phyloP scores from a whole-genome alignment of 23 tunicate species.

The Pegea sp. region DNA sequence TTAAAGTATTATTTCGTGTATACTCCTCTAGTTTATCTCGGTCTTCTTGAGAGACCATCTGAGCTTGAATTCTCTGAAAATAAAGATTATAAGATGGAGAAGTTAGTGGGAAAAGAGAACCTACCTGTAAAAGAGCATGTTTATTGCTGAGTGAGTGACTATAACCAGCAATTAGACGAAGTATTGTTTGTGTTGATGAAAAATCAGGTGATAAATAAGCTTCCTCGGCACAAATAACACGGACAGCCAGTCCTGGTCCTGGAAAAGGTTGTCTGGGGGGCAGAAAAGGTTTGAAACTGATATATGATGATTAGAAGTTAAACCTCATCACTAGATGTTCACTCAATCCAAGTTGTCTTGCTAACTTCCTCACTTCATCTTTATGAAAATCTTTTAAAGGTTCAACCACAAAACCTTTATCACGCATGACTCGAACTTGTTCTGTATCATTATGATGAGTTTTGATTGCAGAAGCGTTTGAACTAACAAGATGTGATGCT shows the following conservation, averaged over 20 bases:
- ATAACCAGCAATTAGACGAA: slow-evolving; percentile 60
- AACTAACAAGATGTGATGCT: slow-evolving; percentile 51
- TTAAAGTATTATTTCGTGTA: slow-evolving; percentile 56
- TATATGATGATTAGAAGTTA: background rate
- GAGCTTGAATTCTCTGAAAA: slow-evolving; percentile 34
- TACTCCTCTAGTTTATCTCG: slow-evolving; percentile 35
- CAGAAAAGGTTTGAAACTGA: background rate
- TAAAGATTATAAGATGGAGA: slow-evolving; percentile 3
- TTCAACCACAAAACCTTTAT: slow-evolving; percentile 74
- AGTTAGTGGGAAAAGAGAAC: no score
- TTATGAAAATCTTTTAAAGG: slow-evolving; percentile 95
- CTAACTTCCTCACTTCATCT: slow-evolving; percentile 89
- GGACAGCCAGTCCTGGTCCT: slow-evolving; percentile 94
- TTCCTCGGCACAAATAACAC: slow-evolving; percentile 97
- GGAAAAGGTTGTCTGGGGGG: slow-evolving; percentile 91
- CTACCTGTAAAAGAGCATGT: slow-evolving; percentile 70
- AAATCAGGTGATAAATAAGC: slow-evolving; percentile 60
- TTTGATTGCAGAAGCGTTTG: slow-evolving; percentile 78
- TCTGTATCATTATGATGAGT: slow-evolving; percentile 98
- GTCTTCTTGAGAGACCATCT: slow-evolving; percentile 36
- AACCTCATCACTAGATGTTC: slow-evolving; percentile 39
- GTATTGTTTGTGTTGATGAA: slow-evolving; percentile 76
- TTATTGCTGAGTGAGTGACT: slow-evolving; percentile 64
- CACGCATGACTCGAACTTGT: slow-evolving; percentile 60
- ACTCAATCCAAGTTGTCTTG: slow-evolving; percentile 41